Base-by-base conservation (phyloP, 2,888 invertebrate species). In the Acheta domesticus region DNA sequence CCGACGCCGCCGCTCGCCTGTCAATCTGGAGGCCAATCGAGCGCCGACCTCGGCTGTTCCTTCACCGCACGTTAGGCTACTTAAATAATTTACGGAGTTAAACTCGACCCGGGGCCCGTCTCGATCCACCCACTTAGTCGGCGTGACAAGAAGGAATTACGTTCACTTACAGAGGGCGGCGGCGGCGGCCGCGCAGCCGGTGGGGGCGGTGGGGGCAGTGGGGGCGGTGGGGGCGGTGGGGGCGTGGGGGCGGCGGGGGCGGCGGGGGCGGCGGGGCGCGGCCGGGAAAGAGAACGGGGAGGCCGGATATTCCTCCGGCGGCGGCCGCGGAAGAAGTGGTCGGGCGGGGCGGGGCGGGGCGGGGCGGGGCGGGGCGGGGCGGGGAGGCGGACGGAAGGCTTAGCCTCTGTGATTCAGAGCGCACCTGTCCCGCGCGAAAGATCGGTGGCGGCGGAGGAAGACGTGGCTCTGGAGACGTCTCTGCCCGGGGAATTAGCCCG, bases 41-140 rank as follows among this genome's bases (percentile, higher is more conserved):
- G 62, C 14, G 62, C 62, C 62, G 62, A 62, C 62, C 62, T 62
- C 62, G 62, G 16, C 62, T 62, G 62, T 12, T 62, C 16, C 62
- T 16, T 62, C 62, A 62, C 62, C 62, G 62, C 62, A 62, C 62
- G 62, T 62, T 62, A 62, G 62, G 62, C 62, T 16, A 62, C 62
- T 62, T 62, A 62, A 62, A 16, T 62, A 62, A 62, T 62, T 62
- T 62, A 62, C 62, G 62, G 62, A 62, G 62, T 62, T 62, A 62
- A 62, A 62, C 16, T 62, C 62, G 14, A 62, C 16, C 62, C 36
- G 36, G 62, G n/a, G 62, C 14, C 62, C 62, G 62, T 62, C 62
- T 62, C 62, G 62, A 62, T 62, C 62, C 62, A 62, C 62, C 62
- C 62, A 62, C 62, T 62, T 62, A 62, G 62, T 62, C 62, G 62